Conservation (phyloP, 1,140 invertebrate genomes). For the Neodiprion pinetum region DNA sequence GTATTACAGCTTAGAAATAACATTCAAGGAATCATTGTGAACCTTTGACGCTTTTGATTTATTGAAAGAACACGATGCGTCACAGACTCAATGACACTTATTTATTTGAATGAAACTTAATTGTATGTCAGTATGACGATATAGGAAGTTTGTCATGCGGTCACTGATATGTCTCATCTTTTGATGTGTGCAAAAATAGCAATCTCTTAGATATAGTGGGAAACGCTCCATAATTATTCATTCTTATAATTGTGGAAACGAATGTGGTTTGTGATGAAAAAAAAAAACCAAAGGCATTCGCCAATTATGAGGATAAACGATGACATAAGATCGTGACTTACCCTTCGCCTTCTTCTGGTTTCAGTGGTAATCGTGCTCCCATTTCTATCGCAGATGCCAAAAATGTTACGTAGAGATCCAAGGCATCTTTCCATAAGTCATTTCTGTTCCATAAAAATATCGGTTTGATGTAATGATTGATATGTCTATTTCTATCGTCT, state of each 20-base stretch:
- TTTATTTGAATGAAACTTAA: no score
- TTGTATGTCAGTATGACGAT: no score
- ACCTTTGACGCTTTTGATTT: slow-evolving; percentile 7
- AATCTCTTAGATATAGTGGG: neutral
- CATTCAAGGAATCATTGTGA: slow-evolving; percentile 23
- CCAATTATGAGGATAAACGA: slow-evolving; percentile 16
- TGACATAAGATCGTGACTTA: slow-evolving; percentile 53
- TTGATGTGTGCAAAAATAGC: neutral
- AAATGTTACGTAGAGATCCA: slow-evolving; percentile 81
- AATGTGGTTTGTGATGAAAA: neutral
- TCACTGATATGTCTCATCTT: neutral
- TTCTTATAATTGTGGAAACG: no score
- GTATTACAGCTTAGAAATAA: slow-evolving; percentile 12
- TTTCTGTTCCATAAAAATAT: slow-evolving; percentile 40
- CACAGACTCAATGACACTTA: slow-evolving; percentile 24
- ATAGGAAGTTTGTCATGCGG: no score
- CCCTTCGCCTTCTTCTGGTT: slow-evolving; percentile 87
- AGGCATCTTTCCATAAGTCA: slow-evolving; percentile 64
- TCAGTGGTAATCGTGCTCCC: slow-evolving; percentile 80
- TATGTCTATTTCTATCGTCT: no score
- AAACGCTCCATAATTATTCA: neutral
- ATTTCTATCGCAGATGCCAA: slow-evolving; percentile 83
- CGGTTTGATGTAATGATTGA: no score
- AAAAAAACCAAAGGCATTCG: slow-evolving; percentile 11
- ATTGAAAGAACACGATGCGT: slow-evolving; percentile 19